These are phyloP conservation scores for Drosophila macrospina DNA, from an alignment of 2,888 invertebrate genomes.

Conservation along the genomic window DNA sequence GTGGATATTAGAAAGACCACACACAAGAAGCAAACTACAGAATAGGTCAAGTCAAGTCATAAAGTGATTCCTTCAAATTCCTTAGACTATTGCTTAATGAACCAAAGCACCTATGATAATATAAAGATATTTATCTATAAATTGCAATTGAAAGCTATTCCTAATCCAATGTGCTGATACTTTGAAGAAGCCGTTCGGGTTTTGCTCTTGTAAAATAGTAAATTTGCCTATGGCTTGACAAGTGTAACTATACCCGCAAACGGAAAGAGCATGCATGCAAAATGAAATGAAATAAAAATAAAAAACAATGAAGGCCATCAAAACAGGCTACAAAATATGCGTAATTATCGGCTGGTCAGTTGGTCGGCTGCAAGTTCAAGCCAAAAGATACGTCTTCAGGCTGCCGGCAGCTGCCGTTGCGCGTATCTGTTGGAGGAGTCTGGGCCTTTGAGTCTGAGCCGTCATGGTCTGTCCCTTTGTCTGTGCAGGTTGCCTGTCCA, in stretches of 20 bases:
- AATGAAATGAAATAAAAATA: too few relatives aligned
- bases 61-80: too few relatives aligned
- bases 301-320: slow-evolving; percentile 72
- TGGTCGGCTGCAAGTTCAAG: slow-evolving; percentile 33
- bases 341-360: slow-evolving; percentile 75
- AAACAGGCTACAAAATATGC: slow-evolving; percentile 81
- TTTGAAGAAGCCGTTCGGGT: background rate
- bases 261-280: slow-evolving; percentile 30
- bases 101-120: too few relatives aligned
- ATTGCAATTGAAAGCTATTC: too few relatives aligned
- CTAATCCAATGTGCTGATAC: too few relatives aligned
- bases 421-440: slow-evolving; percentile 27
- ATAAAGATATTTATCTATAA: too few relatives aligned
- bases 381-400: slow-evolving; percentile 25
- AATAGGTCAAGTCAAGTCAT: too few relatives aligned
- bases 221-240: slow-evolving; percentile 12
- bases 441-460: slow-evolving; percentile 78
- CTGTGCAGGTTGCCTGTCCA: slow-evolving; percentile 2
- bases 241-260: slow-evolving; percentile 38
- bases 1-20: too few relatives aligned
- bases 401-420: slow-evolving; percentile 29
- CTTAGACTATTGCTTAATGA: too few relatives aligned
- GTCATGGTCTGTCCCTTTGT: slow-evolving; percentile 42
- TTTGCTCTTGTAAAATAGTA: background rate
- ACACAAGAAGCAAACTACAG: too few relatives aligned